Conservation (phyloP, 2,797 vertebrate genomes). For the Gobionotothen gibberifrons region DNA sequence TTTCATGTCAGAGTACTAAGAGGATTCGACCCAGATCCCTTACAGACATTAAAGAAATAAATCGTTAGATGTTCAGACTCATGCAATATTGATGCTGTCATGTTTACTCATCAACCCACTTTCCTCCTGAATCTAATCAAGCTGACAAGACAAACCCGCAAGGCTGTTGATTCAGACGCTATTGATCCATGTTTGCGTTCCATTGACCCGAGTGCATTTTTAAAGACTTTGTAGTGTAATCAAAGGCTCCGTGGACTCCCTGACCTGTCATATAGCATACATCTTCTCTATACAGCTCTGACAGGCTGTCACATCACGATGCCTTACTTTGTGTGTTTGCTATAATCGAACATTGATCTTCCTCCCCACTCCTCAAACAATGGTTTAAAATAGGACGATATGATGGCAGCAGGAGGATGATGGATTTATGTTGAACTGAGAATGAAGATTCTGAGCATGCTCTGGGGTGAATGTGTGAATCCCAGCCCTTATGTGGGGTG, state of each 20-base stretch:
- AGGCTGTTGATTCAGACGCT: slow-evolving; percentile 57
- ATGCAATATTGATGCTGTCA: slow-evolving; percentile 80
- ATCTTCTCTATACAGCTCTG: slow-evolving; percentile 40
- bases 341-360: slow-evolving; percentile 61
- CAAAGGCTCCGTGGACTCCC: slow-evolving; percentile 45
- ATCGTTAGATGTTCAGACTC: slow-evolving; percentile 64
- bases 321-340: slow-evolving; percentile 39
- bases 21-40: slow-evolving; percentile 75
- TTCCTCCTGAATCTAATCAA: slow-evolving; percentile 74
- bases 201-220: slow-evolving; percentile 58
- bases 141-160: slow-evolving; percentile 61
- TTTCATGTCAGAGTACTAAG: slow-evolving; percentile 54
- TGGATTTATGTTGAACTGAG: slow-evolving; percentile 52
- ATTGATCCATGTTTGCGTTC: slow-evolving; percentile 64
- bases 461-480: slow-evolving; percentile 54
- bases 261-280: slow-evolving; percentile 59
- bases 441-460: slow-evolving; percentile 76
- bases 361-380: slow-evolving; percentile 52
- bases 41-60: slow-evolving; percentile 66
- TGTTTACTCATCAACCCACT: slow-evolving; percentile 78
- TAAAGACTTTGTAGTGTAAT: slow-evolving; percentile 60
- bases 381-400: slow-evolving; percentile 46
- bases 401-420: slow-evolving; percentile 47
- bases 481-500: slow-evolving; percentile 61
- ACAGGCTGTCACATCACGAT: slow-evolving; percentile 46